Evolutionary conservation across 1,140 invertebrate genomes (phyloP).

Genomic region (Gryon sp.): DNA sequence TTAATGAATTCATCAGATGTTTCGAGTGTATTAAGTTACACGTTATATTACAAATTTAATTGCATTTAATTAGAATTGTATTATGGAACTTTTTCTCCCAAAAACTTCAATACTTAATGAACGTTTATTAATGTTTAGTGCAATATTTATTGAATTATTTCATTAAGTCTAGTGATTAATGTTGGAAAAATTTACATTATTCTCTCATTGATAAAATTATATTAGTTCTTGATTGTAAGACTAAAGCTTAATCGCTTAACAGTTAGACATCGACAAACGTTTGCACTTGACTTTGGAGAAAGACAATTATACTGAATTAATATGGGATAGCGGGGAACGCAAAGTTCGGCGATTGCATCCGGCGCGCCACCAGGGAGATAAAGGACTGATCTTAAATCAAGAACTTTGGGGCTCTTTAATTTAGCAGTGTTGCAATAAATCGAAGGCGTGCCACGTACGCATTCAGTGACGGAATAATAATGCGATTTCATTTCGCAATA

Average conservation of each 20-base stretch:
- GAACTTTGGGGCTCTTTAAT: conserved; percentile 44
- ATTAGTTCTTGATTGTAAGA: conserved; percentile 1
- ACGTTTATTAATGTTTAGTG: no score
- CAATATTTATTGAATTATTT: no score
- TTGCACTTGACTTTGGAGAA: conserved; percentile 5
- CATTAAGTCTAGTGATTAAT: no score
- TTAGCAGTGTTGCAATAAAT: conserved; percentile 27
- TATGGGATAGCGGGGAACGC: conserved; percentile 17
- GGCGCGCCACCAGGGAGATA: conserved; percentile 15
- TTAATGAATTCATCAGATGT: no score
- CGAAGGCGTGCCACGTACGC: conserved; percentile 11
- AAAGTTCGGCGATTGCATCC: conserved; percentile 24
- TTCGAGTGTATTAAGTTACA: no score
- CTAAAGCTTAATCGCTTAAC: conserved; percentile 11
- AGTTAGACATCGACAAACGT: conserved; percentile 22
- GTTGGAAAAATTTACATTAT: background rate
- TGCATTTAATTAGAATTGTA: no score
- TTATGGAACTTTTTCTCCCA: no score
- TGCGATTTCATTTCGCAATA: conserved; percentile 17
- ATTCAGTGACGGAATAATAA: conserved; percentile 27
- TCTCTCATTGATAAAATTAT: conserved; percentile 10
- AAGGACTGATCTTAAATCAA: conserved; percentile 58
- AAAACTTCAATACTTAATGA: no score
- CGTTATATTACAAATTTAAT: no score
- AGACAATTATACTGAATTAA: conserved; percentile 56